phyloP scores from a whole-genome alignment of 64 coral and sea anemone species.

The Porites lutea region DNA sequence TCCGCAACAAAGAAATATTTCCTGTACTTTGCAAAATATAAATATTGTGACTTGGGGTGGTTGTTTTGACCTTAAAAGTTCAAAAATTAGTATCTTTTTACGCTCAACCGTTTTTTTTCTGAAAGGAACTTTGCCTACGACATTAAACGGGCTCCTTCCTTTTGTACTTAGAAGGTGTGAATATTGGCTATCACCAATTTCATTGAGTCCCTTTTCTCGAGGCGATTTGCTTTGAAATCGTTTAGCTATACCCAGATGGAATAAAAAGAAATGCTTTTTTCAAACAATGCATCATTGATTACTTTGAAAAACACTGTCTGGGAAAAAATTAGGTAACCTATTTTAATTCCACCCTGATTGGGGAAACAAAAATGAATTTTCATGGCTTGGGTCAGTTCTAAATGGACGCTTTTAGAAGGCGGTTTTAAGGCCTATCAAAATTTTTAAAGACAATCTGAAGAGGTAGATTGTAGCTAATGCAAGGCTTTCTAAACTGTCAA shows the following conservation, averaged over 20 bases:
- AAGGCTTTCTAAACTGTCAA: background rate
- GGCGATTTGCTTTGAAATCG: background rate
- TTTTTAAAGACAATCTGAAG: background rate
- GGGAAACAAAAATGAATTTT: constrained; percentile 17
- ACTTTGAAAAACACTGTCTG: background rate
- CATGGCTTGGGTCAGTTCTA: background rate
- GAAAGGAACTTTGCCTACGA: background rate
- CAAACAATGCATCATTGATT: constrained; percentile 15
- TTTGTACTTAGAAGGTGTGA: too few species aligned
- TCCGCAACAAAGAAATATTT: background rate
- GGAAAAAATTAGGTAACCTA: background rate
- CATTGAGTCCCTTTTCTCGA: background rate
- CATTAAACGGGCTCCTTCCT: background rate
- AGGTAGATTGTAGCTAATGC: background rate
- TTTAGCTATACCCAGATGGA: background rate
- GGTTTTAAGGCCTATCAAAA: background rate
- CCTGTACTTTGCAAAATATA: background rate
- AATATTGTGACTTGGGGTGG: background rate
- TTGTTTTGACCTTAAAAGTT: background rate
- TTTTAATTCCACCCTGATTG: background rate
- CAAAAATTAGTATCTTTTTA: background rate
- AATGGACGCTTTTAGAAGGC: background rate
- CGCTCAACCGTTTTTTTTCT: background rate
- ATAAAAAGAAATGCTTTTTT: background rate
- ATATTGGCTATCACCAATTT: background rate